Evolutionary conservation across 35 echinoderm and acorn worm species (phyloP), one percentile per base, ranked within the genome.

Genomic region (Acanthaster planci): DNA sequence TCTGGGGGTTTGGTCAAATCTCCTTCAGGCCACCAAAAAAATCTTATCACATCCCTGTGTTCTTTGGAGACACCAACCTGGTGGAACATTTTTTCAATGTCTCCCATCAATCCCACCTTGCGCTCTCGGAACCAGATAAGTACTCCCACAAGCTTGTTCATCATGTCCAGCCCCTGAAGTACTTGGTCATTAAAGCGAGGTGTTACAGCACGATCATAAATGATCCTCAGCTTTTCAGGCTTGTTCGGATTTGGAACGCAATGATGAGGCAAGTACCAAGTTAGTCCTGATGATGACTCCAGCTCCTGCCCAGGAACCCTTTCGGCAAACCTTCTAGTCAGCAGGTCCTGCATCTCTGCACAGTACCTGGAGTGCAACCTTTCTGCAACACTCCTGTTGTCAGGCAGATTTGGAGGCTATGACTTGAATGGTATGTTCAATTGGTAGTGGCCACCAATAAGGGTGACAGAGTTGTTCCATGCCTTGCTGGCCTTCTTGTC

Each of bases 241-340:
- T 92, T 92, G 47, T 38, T 57, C 2, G 90, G 90, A 42, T 92
- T 85, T 30, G 51, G 22, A 34, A 92, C 78, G 22, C 30, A 38
- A 77, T 87, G 84, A 55, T 92, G 90, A 31, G 90, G 90, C 10
- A 92, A 37, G 55, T 92, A 92, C 87, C 80, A 89, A 23, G 52
- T 81, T 17, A 55, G 10, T 34, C 44, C 23, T 27, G 82, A 1
- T 17, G 58, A 57, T 9, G 15, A 31, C 16, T 85, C 82, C 10
- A 34, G 16, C 1, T 85, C 54, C 16, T 14, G 37, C 6, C 36
- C 26, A 16, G 80, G 39, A 9, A 93, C 86, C 32, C 36, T 50
- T 67, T 93, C 92, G 29, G 91, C 86, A 76, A 84, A 93, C 7
- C 86, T 86, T 40, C 84, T 89, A 32, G 81, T 36, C 0, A 89